These are phyloP conservation scores for Chirona hameri DNA, from an alignment of 2,888 invertebrate species.

Conservation along the genomic window DNA sequence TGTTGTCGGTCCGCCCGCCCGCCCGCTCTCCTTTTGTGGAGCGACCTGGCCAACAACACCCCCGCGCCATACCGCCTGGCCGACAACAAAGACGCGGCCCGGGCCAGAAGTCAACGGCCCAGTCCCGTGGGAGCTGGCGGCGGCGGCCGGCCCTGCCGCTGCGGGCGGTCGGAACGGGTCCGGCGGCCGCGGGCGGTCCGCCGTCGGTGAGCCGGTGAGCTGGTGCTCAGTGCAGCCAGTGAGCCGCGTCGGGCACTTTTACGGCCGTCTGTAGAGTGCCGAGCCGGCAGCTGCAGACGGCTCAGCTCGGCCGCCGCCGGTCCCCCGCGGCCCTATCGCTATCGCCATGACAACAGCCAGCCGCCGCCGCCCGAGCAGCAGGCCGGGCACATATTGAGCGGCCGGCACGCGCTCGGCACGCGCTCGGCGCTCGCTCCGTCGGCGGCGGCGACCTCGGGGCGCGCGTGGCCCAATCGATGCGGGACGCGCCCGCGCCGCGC, in stretches of 20 bases:
- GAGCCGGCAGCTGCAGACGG: neutral
- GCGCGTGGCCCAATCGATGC: neutral
- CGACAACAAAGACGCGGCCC: neutral
- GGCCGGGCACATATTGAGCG: neutral
- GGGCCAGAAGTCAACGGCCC: conserved; percentile 12
- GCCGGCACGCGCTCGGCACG: neutral
- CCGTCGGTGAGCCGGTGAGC: neutral
- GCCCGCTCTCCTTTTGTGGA: too few relatives aligned
- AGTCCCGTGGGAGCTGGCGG: neutral
- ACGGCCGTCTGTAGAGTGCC: too few relatives aligned
- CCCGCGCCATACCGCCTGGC: neutral
- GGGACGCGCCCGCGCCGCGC: neutral
- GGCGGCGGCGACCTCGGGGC: neutral
- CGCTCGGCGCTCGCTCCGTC: neutral
- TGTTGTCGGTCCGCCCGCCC: too few relatives aligned
- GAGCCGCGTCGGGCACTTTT: too few relatives aligned
- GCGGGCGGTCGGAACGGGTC: neutral
- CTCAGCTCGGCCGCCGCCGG: neutral
- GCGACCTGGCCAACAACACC: too few relatives aligned
- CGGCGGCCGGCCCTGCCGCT: too few relatives aligned
- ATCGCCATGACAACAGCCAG: neutral
- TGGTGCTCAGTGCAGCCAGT: neutral
- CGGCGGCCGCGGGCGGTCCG: neutral
- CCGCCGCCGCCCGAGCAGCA: neutral
- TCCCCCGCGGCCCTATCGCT: neutral